These are phyloP conservation scores for Clarias platycephalus DNA, from an alignment of 2,797 vertebrate species.

Conservation along the genomic window DNA sequence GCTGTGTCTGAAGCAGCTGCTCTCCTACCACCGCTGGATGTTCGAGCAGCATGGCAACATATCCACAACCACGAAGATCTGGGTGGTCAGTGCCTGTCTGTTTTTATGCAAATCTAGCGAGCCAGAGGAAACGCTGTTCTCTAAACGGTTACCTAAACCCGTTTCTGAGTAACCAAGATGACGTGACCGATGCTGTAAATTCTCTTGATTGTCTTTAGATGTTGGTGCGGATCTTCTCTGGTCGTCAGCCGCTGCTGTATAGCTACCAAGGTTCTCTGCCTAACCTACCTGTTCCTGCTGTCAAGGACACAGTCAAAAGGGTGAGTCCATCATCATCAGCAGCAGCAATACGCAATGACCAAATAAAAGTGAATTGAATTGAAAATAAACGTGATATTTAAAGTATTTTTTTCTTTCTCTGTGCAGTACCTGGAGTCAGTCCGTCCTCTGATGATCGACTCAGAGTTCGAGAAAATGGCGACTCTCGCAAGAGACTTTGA, in stretches of 20 bases:
- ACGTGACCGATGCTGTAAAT: background rate
- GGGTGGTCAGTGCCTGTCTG: conserved; percentile 79
- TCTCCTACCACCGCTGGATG: conserved; percentile 91
- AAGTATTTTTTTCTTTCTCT: background rate
- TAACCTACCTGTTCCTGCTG: conserved; percentile 82
- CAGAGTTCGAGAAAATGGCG: conserved; percentile 72
- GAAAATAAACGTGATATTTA: background rate
- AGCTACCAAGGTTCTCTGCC: conserved; percentile 88
- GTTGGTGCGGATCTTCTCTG: conserved; percentile 88
- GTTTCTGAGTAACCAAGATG: background rate
- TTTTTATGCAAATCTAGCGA: background rate
- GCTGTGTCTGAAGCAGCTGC: conserved; percentile 84
- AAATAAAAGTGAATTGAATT: background rate
- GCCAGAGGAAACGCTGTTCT: background rate
- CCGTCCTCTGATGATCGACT: conserved; percentile 76
- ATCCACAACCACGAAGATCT: conserved; percentile 86
- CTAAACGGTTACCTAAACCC: background rate
- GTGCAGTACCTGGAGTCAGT: conserved; percentile 84
- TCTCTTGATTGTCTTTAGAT: conserved; percentile 67
- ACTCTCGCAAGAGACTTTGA: conserved; percentile 81
- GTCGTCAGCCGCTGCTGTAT: conserved; percentile 85
- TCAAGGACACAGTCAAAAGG: conserved; percentile 82
- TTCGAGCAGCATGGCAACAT: conserved; percentile 84
- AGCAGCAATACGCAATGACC: background rate
- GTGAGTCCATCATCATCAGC: conserved; percentile 64